Percentiles rank a stretch among this genome's conserved stretches.
Evolutionary conservation across 2,888 invertebrate genomes (phyloP).

Genomic region (Cantharis rustica): DNA sequence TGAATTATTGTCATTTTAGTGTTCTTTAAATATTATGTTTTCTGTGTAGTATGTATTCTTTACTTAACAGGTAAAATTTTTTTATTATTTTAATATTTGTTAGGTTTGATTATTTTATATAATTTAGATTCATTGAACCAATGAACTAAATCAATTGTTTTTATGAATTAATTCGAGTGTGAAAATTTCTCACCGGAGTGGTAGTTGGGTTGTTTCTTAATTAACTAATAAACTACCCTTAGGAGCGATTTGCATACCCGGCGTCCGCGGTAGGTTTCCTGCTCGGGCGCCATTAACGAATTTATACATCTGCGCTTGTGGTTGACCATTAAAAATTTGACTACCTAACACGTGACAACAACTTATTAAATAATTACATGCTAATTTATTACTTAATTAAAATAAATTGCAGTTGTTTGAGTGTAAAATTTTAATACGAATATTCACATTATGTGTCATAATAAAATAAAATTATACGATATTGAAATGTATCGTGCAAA

Average conservation of each 20-base stretch:
- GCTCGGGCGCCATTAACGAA: background rate
- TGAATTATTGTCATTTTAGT: too few relatives aligned
- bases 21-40: too few relatives aligned
- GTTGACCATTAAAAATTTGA: background rate
- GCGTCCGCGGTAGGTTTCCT: background rate
- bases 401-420: background rate
- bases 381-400: background rate
- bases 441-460: background rate
- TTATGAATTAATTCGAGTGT: too few relatives aligned
- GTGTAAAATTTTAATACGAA: background rate
- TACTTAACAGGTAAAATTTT: too few relatives aligned
- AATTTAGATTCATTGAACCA: too few relatives aligned
- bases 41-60: too few relatives aligned
- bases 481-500: constrained; percentile 5
- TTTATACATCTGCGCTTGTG: background rate
- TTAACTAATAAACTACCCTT: background rate
- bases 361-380: background rate
- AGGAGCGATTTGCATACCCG: background rate
- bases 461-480: background rate
- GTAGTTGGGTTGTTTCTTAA: too few relatives aligned
- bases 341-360: background rate
- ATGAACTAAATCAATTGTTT: too few relatives aligned
- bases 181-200: too few relatives aligned
- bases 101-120: too few relatives aligned
- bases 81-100: too few relatives aligned